These are phyloP conservation scores for Sitta europaea DNA, from an alignment of 2,113 vertebrate genomes.

Conservation along the genomic window DNA sequence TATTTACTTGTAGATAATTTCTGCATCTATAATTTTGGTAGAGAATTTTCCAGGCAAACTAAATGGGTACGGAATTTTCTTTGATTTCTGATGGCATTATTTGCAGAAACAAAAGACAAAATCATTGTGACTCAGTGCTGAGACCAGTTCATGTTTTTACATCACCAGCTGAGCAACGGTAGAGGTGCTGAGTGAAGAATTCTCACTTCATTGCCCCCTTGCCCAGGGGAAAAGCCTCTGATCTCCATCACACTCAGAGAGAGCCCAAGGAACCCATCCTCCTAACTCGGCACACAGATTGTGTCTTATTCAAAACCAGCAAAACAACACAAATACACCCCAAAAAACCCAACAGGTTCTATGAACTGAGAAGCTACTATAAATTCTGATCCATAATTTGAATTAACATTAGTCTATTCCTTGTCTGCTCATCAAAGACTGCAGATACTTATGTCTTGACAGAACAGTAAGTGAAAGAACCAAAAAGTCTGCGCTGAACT, in stretches of 20 bases:
- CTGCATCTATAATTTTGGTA: neutral
- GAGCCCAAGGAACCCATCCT: neutral
- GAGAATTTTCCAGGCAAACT: neutral
- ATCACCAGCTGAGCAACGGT: neutral
- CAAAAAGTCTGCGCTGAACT: neutral
- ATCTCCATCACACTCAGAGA: neutral
- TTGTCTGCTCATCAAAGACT: neutral
- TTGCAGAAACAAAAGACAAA: neutral
- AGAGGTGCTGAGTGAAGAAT: neutral
- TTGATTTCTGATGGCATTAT: neutral
- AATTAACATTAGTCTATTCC: neutral
- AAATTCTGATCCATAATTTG: neutral
- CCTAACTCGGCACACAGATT: rapidly evolving
- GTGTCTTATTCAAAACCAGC: neutral
- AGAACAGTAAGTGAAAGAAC: neutral
- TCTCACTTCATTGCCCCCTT: neutral
- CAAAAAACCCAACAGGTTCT: neutral
- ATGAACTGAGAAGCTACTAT: neutral
- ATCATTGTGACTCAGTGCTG: neutral
- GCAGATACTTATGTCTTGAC: neutral
- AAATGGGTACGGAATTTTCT: neutral
- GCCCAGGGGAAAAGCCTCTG: neutral
- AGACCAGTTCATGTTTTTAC: neutral
- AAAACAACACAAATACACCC: neutral
- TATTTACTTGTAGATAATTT: neutral